Conservation (phyloP, 2,888 invertebrate genomes). For the Eucera pruinosa region DNA sequence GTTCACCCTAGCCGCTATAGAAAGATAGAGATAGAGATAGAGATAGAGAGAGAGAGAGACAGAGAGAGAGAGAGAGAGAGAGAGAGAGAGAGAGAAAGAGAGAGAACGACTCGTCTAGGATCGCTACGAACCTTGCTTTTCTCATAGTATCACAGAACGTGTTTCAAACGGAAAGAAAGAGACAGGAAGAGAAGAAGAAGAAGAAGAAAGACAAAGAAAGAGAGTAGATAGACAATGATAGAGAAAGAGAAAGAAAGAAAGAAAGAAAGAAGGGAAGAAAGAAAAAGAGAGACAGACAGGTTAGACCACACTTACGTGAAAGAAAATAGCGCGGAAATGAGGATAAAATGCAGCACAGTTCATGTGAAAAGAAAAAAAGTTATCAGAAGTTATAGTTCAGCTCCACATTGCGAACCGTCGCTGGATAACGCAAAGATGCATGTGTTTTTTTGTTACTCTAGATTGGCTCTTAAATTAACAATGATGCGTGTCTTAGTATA, state of each 20-base stretch:
- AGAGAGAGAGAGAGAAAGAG: not conserved
- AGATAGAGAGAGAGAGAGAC: not conserved
- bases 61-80: not conserved
- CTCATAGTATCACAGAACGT: conserved; percentile 59
- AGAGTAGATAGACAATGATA: conserved; percentile 53
- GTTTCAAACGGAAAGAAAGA: conserved; percentile 57
- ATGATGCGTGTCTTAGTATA: conserved; percentile 48
- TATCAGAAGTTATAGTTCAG: conserved; percentile 79
- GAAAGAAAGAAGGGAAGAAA: conserved; percentile 49
- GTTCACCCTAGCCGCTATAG: conserved; percentile 63
- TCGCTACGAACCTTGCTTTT: conserved; percentile 63
- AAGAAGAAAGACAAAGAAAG: conserved; percentile 47
- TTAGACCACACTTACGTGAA: conserved; percentile 83
- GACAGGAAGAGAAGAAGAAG: conserved; percentile 47
- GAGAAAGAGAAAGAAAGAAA: conserved; percentile 8
- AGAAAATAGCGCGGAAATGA: conserved; percentile 84
- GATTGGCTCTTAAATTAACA: conserved; percentile 62
- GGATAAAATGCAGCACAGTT: conserved; percentile 83
- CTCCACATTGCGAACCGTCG: conserved; percentile 55
- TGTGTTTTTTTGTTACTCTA: conserved; percentile 28
- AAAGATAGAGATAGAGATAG: not conserved
- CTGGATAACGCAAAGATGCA: conserved; percentile 45
- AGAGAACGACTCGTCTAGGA: conserved; percentile 48
- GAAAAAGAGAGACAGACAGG: conserved; percentile 70
- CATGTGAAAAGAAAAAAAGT: conserved; percentile 80